Percentiles rank a stretch among this genome's conserved stretches.
These are phyloP conservation scores for Tetramorium parvispinum DNA, from an alignment of 1,140 invertebrate species.

Conservation along the genomic window DNA sequence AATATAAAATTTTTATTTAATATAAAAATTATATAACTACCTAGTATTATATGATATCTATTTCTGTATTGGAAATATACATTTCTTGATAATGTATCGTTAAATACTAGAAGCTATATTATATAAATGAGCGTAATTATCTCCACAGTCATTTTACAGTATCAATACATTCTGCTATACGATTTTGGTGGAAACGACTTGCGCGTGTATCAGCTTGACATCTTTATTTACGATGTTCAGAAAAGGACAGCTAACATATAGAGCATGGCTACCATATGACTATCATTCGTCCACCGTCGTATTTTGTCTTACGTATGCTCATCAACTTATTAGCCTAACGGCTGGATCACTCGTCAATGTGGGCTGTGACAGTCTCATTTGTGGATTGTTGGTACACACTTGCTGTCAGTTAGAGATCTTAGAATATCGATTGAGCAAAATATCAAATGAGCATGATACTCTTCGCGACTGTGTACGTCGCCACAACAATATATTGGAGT, in stretches of 20 bases:
- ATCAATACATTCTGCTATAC: background rate
- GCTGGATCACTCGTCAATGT: conserved; percentile 46
- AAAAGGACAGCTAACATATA: background rate
- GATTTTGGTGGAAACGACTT: conserved; percentile 7
- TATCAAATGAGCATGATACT: background rate
- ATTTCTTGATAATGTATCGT: background rate
- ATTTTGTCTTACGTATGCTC: conserved; percentile 49
- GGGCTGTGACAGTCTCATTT: conserved; percentile 64
- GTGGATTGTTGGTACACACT: conserved; percentile 59
- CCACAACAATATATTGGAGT: conserved; percentile 55
- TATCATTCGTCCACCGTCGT: background rate
- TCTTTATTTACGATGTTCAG: conserved; percentile 11
- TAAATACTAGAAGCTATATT: conserved; percentile 11
- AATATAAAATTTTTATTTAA: background rate
- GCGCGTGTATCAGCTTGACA: background rate
- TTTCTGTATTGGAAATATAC: background rate
- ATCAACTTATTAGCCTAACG: conserved; percentile 35
- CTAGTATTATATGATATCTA: background rate
- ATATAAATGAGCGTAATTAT: conserved; percentile 16
- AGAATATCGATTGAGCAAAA: conserved; percentile 43
- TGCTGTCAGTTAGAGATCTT: conserved; percentile 68
- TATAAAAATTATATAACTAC: background rate
- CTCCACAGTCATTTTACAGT: conserved; percentile 42
- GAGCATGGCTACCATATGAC: conserved; percentile 65
- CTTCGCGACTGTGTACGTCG: conserved; percentile 42